A percentile compares a stretch with the other conserved stretches of the same genome.
These are phyloP conservation scores for Latrodectus elegans DNA, from an alignment of 2,888 invertebrate species.

Conservation along the genomic window DNA sequence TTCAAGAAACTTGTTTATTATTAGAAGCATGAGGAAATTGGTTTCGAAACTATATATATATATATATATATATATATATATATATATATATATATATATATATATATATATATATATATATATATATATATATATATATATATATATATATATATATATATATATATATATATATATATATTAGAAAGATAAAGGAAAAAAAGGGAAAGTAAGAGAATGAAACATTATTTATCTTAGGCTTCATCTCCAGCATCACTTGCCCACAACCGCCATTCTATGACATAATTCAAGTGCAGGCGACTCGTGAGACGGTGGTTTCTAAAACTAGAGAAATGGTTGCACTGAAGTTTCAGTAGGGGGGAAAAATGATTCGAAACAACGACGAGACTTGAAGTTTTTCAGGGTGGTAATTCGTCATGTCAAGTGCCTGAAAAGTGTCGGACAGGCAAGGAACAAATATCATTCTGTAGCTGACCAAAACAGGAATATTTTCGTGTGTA, in stretches of 20 bases:
- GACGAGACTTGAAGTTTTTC: not conserved
- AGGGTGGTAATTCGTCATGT: constrained; percentile 31
- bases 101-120: too few relatives aligned
- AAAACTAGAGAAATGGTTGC: not conserved
- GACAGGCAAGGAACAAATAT: not conserved
- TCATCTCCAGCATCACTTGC: not conserved
- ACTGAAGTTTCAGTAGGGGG: not conserved
- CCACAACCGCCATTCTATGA: not conserved
- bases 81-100: too few relatives aligned
- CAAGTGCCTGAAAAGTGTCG: constrained; percentile 21
- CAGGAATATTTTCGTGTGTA: not conserved
- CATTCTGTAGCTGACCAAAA: not conserved
- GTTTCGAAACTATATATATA: too few relatives aligned
- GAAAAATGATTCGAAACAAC: not conserved
- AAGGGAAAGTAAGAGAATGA: not conserved
- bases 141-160: too few relatives aligned
- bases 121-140: too few relatives aligned
- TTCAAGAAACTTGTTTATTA: too few relatives aligned
- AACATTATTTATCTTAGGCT: not conserved
- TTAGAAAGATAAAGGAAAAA: not conserved
- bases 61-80: too few relatives aligned
- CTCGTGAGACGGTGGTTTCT: not conserved
- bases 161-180: too few relatives aligned
- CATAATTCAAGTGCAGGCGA: not conserved
- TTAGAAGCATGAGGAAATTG: too few relatives aligned